These are phyloP conservation scores for Salarias fasciatus DNA, from an alignment of 2,797 vertebrate species.

Conservation along the genomic window DNA sequence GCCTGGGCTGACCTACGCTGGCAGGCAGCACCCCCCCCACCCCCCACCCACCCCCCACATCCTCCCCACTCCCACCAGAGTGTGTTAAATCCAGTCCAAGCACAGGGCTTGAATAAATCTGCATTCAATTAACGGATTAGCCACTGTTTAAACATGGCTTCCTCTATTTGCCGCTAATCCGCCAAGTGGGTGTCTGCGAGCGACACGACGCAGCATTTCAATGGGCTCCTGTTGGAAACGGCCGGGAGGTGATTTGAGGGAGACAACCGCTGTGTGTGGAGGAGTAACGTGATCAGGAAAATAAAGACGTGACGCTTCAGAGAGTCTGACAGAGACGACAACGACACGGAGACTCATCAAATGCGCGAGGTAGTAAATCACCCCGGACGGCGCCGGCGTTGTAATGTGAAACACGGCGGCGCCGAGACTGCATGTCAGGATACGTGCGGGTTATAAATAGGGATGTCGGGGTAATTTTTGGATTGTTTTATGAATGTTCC, in stretches of 20 bases:
- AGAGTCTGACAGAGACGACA: constrained; percentile 39
- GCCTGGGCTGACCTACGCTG: constrained; percentile 68
- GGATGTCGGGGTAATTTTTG: constrained; percentile 34
- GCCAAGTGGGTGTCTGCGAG: constrained; percentile 77
- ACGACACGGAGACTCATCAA: constrained; percentile 40
- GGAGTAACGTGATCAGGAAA: constrained; percentile 6
- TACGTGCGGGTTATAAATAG: constrained; percentile 43
- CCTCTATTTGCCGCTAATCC: constrained; percentile 77
- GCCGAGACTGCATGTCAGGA: constrained; percentile 57
- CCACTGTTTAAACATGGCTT: constrained; percentile 83
- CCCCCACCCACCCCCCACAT: constrained; percentile 27
- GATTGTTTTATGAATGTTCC: constrained; percentile 32
- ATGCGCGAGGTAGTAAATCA: constrained; percentile 60
- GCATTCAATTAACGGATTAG: constrained; percentile 87
- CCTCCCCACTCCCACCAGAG: constrained; percentile 64
- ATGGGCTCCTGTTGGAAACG: constrained; percentile 51
- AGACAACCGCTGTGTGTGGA: constrained; percentile 2
- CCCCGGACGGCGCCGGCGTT: constrained; percentile 51
- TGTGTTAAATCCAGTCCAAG: constrained; percentile 80
- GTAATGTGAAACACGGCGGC: constrained; percentile 33
- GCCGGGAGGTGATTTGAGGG: constrained; percentile 37
- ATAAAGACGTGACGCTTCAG: constrained; percentile 22
- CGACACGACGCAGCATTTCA: constrained; percentile 55
- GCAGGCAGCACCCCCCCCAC: constrained; percentile 33
- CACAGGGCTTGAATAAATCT: constrained; percentile 83